Evolutionary conservation across 2,113 vertebrate species (phyloP).

Genomic region (Phodopus roborovskii): DNA sequence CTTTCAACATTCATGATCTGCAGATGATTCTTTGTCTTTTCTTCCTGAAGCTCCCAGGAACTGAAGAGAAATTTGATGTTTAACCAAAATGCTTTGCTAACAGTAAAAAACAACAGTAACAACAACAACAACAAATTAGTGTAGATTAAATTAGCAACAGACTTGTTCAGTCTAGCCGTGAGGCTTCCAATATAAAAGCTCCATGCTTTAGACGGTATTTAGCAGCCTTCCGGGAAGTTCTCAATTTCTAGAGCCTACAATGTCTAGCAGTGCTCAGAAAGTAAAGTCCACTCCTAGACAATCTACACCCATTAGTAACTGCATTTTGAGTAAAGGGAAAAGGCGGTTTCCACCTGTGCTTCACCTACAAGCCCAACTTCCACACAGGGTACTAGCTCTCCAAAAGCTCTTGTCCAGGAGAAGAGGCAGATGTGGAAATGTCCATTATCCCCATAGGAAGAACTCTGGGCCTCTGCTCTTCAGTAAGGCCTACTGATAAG

Average conservation of each 20-base stretch:
- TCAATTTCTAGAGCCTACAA: not conserved
- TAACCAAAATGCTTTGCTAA: conserved; percentile 16
- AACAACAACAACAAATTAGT: not conserved
- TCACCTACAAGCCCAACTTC: not conserved
- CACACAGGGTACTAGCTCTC: not conserved
- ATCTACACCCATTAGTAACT: not conserved
- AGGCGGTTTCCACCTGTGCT: not conserved
- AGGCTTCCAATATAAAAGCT: conserved; percentile 10
- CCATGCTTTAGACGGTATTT: not conserved
- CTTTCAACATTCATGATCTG: conserved; percentile 41
- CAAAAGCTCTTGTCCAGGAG: not conserved
- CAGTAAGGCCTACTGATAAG: not conserved
- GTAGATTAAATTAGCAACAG: conserved; percentile 38
- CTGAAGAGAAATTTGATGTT: conserved; percentile 35
- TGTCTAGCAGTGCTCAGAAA: not conserved
- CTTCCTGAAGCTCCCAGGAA: not conserved
- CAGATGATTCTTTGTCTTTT: conserved; percentile 60
- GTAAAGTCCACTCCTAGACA: not conserved
- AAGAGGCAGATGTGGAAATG: not conserved
- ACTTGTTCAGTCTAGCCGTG: not conserved
- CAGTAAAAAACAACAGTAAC: not conserved
- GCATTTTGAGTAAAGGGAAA: not conserved
- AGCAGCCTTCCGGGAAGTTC: not conserved
- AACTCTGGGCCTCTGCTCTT: not conserved
- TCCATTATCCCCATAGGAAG: not conserved